Percentiles rank a stretch among this genome's conserved stretches.
phyloP scores from a whole-genome alignment of 1,140 invertebrate genomes.

The Pantala flavescens region DNA sequence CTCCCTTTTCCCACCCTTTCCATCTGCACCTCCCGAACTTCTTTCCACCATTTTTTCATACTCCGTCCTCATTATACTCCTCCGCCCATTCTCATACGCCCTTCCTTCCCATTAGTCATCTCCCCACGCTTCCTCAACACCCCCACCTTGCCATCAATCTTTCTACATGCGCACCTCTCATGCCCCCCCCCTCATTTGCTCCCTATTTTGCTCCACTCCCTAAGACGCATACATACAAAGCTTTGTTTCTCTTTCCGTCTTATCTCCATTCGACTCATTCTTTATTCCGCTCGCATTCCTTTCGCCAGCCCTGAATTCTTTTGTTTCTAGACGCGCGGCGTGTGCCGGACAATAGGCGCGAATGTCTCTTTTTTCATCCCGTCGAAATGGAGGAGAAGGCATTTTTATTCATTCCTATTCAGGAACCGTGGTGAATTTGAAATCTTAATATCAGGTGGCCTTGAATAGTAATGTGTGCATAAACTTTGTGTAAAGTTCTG shows the following conservation, averaged over 20 bases:
- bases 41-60: neutral
- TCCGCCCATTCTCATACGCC: neutral
- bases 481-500: no score
- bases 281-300: neutral
- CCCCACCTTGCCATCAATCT: neutral
- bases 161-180: neutral
- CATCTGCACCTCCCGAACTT: neutral
- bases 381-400: neutral
- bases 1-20: slow-evolving; percentile 11
- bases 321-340: neutral
- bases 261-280: neutral
- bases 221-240: neutral
- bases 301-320: neutral
- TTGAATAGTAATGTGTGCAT: no score
- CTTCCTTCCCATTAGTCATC: neutral
- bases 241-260: neutral
- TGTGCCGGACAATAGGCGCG: neutral
- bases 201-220: neutral
- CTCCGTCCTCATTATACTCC: neutral
- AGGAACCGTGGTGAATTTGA: no score
- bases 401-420: no score
- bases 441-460: no score
- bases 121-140: neutral
- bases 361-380: neutral
- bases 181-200: slow-evolving; percentile 18